These are phyloP conservation scores for Montipora sp. DNA, from an alignment of 64 coral and sea anemone genomes.

Conservation along the genomic window DNA sequence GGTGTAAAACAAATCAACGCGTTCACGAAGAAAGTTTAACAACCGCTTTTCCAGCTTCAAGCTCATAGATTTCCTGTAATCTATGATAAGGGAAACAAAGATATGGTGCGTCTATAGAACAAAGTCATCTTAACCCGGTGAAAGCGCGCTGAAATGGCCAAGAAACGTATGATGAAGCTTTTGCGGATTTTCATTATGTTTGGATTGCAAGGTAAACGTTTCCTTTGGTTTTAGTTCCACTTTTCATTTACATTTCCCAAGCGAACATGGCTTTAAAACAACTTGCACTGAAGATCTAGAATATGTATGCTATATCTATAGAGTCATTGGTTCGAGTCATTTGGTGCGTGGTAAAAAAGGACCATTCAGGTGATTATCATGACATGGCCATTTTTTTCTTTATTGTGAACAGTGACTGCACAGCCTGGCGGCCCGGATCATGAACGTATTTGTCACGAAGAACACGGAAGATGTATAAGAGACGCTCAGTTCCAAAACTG, in stretches of 20 bases:
- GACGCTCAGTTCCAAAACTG: constrained; percentile 37
- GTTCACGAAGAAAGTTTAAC: not conserved
- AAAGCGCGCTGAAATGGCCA: constrained; percentile 7
- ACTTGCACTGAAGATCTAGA: not conserved
- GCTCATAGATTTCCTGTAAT: not conserved
- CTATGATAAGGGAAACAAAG: not conserved
- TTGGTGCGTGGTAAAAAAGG: not conserved
- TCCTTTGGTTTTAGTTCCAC: not conserved
- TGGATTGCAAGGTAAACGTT: constrained; percentile 28
- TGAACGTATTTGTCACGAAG: not conserved
- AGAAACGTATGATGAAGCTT: not conserved
- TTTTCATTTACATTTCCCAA: not conserved
- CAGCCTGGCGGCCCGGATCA: not conserved
- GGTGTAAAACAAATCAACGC: not conserved
- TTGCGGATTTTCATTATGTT: constrained; percentile 2
- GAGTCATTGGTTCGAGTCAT: not conserved
- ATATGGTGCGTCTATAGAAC: not conserved
- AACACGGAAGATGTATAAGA: constrained; percentile 12
- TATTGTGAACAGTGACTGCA: not conserved
- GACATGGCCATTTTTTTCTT: not conserved
- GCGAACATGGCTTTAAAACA: not conserved
- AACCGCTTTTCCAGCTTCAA: not conserved
- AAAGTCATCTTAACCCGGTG: not conserved
- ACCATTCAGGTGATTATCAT: not conserved
- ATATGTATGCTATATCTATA: not conserved